Evolutionary conservation across 2,113 vertebrate species (phyloP).

Genomic region (Odocoileus virginianus): DNA sequence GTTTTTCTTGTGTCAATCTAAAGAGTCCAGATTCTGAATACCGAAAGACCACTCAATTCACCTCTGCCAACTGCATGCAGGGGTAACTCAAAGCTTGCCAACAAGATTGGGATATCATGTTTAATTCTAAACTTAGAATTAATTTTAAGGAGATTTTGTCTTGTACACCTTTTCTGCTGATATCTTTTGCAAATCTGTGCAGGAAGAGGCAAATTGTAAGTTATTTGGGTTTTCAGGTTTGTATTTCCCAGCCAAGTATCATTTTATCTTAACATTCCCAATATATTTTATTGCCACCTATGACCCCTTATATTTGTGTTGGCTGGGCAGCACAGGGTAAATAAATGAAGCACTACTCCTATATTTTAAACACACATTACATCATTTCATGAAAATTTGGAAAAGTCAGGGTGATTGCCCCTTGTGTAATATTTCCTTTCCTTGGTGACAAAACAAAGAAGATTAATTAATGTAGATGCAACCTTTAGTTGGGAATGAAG

Average conservation of each 20-base stretch:
- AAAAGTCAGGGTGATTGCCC: background rate
- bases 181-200: background rate
- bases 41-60: background rate
- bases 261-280: background rate
- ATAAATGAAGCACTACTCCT: background rate
- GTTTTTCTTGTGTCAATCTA: background rate
- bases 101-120: background rate
- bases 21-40: background rate
- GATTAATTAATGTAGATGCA: background rate
- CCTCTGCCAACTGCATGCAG: background rate
- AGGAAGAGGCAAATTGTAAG: background rate
- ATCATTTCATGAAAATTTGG: slow-evolving; percentile 21
- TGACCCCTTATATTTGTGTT: background rate
- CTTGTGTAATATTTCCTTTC: background rate
- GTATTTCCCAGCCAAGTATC: background rate
- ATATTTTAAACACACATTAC: background rate
- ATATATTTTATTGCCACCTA: background rate
- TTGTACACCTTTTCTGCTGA: background rate
- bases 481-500: slow-evolving; percentile 11
- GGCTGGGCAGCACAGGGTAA: background rate
- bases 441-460: slow-evolving; percentile 23
- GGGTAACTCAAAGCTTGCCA: background rate
- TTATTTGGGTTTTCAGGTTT: background rate
- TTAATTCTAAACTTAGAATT: background rate
- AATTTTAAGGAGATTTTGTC: background rate